Conservation (phyloP, 53 echinoderm and acorn worm species). For the Echinometra lucunter region DNA sequence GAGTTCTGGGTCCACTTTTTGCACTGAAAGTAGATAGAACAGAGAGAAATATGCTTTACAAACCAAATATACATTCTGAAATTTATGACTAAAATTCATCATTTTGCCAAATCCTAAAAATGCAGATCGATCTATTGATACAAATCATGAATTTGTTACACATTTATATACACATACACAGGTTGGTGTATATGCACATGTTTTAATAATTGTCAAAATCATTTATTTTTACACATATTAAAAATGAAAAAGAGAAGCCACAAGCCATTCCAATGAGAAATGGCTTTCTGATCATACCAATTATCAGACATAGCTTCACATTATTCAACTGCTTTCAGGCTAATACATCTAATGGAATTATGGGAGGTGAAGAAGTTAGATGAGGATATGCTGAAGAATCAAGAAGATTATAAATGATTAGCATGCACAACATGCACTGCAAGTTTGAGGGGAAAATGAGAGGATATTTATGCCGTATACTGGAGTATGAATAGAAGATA, state of each 20-base stretch:
- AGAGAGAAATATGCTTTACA: not conserved
- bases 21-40: constrained; percentile 62
- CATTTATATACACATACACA: not conserved
- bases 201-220: not conserved
- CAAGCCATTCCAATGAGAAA: not conserved
- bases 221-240: not conserved
- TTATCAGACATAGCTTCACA: not conserved
- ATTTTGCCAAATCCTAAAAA: not conserved
- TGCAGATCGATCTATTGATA: not conserved
- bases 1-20: constrained; percentile 91
- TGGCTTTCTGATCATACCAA: not conserved
- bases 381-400: constrained; percentile 5
- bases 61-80: not conserved
- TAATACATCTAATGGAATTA: not conserved
- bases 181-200: not conserved
- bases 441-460: not conserved
- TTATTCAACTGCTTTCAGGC: not conserved
- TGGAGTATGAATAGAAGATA: not conserved
- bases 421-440: constrained; percentile 37
- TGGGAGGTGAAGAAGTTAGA: not conserved
- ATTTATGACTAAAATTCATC: not conserved
- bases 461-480: not conserved
- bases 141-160: not conserved
- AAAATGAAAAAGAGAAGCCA: not conserved
- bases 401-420: constrained; percentile 2